These are phyloP conservation scores for Benthosema pterotum DNA, from an alignment of 2,797 vertebrate genomes.

Conservation along the genomic window DNA sequence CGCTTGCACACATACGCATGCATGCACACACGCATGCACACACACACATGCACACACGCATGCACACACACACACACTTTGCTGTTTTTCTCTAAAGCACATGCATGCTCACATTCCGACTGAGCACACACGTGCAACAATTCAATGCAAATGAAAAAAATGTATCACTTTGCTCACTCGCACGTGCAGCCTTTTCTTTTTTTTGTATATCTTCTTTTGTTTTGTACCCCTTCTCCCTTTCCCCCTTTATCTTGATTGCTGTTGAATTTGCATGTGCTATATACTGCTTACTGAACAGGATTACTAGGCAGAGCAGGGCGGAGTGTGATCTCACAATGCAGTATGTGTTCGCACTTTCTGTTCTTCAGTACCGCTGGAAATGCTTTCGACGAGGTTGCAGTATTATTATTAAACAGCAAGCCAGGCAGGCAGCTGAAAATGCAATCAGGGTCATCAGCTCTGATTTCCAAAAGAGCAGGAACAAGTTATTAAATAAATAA, in stretches of 20 bases:
- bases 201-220: background rate
- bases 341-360: constrained; percentile 18
- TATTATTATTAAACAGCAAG: background rate
- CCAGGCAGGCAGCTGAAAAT: too few species aligned
- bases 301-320: constrained; percentile 39
- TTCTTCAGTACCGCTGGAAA: constrained; percentile 9
- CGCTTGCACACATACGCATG: constrained; percentile 1
- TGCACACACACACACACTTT: background rate
- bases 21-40: constrained; percentile 12
- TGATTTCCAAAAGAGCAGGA: too few species aligned
- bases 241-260: constrained; percentile 32
- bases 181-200: background rate
- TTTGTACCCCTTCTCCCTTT: constrained; percentile 24
- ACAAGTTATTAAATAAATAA: too few species aligned
- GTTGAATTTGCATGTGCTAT: constrained; percentile 58
- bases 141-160: too few species aligned
- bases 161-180: too few species aligned
- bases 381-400: background rate
- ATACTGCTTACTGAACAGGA: constrained; percentile 40
- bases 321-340: constrained; percentile 36
- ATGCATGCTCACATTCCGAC: background rate
- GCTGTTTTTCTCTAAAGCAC: background rate
- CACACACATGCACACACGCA: background rate
- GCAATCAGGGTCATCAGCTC: too few species aligned
- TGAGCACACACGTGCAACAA: too few species aligned